A percentile compares a stretch with the other conserved stretches of the same genome.
Evolutionary conservation across 2,113 vertebrate genomes (phyloP).

Genomic region (Daboia siamensis): DNA sequence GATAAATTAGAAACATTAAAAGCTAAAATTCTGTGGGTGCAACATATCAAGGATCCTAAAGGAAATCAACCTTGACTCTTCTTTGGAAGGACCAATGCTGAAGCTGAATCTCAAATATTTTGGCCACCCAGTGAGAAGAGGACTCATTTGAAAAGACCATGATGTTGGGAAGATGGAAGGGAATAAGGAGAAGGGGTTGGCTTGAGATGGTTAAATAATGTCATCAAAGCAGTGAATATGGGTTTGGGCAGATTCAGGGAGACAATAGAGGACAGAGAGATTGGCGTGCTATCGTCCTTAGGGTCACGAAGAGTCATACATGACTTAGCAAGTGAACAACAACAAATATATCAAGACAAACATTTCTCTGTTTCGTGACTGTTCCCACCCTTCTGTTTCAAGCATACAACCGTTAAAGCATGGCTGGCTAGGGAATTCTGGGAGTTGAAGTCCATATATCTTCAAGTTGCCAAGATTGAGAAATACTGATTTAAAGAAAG

Average conservation of each 20-base stretch:
- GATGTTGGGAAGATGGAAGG: no score
- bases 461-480: not conserved
- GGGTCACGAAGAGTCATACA: not conserved
- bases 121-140: no score
- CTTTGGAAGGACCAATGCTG: no score
- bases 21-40: not conserved
- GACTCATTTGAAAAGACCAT: no score
- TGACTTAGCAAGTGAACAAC: not conserved
- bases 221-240: no score
- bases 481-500: not conserved
- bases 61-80: no score
- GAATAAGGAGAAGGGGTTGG: no score
- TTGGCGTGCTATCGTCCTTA: not conserved
- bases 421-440: not conserved
- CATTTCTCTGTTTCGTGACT: not conserved
- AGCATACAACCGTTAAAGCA: not conserved
- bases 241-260: not conserved
- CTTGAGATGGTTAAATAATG: no score
- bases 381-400: not conserved
- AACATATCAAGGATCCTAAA: not conserved
- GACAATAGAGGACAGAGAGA: not conserved
- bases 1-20: not conserved
- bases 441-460: not conserved
- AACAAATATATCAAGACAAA: not conserved
- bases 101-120: no score